These are phyloP conservation scores for Caenorhabditis sulstoni DNA, from an alignment of 2,888 invertebrate genomes.

Conservation along the genomic window DNA sequence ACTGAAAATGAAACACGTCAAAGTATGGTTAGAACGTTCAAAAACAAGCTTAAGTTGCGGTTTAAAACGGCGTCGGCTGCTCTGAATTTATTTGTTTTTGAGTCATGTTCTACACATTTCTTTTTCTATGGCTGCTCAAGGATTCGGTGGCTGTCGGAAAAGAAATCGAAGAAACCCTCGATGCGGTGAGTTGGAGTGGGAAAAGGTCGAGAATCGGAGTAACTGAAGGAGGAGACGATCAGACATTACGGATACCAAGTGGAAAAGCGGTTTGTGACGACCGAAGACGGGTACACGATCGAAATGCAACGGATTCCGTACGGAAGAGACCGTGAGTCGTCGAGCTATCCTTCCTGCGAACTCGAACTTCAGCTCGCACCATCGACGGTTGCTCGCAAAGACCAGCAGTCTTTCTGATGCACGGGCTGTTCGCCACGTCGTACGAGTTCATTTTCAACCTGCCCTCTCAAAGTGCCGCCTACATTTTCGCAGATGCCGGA, in stretches of 20 bases:
- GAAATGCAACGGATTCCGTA: constrained; percentile 51
- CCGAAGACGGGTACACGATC: constrained; percentile 53
- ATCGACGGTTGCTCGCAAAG: constrained; percentile 33
- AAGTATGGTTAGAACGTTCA: no score
- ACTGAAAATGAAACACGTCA: no score
- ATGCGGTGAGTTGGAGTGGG: no score
- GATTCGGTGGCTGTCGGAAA: no score
- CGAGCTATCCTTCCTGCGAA: neutral
- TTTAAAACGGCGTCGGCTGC: no score
- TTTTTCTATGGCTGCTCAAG: no score
- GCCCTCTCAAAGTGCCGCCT: constrained; percentile 51
- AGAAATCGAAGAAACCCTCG: constrained; percentile 29
- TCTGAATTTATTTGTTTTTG: no score
- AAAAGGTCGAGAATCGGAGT: neutral
- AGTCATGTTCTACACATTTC: no score
- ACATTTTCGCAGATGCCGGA: constrained; percentile 57
- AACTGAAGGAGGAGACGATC: constrained; percentile 25
- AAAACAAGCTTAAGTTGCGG: no score
- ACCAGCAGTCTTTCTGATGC: constrained; percentile 48
- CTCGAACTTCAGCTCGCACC: constrained; percentile 6
- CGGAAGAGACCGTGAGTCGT: constrained; percentile 42
- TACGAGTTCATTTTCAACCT: constrained; percentile 40
- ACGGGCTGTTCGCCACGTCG: constrained; percentile 46
- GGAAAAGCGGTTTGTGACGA: constrained; percentile 49
- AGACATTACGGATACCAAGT: constrained; percentile 29